Evolutionary conservation across 2,797 vertebrate species (phyloP).

Genomic region (Notoglanidium macrostoma): DNA sequence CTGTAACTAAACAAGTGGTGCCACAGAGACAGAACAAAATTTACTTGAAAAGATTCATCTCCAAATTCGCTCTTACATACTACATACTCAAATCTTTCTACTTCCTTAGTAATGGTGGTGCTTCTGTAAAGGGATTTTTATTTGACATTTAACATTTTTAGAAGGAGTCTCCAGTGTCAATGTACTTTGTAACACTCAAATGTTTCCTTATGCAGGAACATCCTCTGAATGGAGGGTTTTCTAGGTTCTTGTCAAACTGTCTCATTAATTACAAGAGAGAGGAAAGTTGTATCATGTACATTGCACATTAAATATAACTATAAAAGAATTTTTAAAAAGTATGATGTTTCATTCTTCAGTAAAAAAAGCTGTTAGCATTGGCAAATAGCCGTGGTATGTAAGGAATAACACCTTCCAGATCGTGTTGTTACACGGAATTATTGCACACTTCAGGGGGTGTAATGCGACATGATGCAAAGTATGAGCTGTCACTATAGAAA

Average conservation of each 20-base stretch:
- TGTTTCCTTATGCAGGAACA: too few relatives aligned
- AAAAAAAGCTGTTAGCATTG: not conserved
- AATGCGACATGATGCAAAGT: not conserved
- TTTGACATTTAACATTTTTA: not conserved
- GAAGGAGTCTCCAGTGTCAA: not conserved
- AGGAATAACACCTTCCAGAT: not conserved
- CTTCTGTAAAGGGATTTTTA: not conserved
- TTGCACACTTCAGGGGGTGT: not conserved
- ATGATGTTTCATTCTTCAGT: not conserved
- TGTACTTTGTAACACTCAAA: not conserved
- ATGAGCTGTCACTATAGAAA: constrained; percentile 3
- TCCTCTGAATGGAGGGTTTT: not conserved
- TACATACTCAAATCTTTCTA: not conserved
- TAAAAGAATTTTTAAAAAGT: not conserved
- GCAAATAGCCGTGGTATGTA: not conserved
- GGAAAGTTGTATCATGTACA: not conserved
- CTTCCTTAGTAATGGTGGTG: not conserved
- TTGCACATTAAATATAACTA: not conserved
- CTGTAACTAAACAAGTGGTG: not conserved
- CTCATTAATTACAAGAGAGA: not conserved
- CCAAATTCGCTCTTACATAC: not conserved
- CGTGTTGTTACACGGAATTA: not conserved
- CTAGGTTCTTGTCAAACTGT: not conserved
- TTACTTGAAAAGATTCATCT: not conserved
- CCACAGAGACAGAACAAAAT: not conserved